Conservation (phyloP, 2,797 vertebrate genomes). For the Heterohyrax brucei region DNA sequence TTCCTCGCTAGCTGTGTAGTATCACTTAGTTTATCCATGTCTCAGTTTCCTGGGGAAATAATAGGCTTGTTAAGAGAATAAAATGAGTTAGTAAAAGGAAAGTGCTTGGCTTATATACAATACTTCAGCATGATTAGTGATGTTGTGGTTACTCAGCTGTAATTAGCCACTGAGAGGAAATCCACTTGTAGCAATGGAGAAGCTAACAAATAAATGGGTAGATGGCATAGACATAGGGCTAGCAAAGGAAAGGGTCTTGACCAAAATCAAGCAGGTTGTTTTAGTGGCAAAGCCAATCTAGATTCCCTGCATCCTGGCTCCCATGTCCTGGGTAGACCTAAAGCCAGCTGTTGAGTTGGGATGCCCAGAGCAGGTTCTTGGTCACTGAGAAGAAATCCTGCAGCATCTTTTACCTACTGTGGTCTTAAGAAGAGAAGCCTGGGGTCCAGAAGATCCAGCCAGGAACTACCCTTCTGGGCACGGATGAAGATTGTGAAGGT, state of each 20-base stretch:
- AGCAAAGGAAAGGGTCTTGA: neutral
- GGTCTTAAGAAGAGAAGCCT: neutral
- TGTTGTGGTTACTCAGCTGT: neutral
- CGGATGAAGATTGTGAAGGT: neutral
- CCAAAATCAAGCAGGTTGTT: neutral
- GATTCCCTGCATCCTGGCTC: neutral
- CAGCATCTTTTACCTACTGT: neutral
- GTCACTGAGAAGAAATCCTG: neutral
- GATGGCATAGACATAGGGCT: neutral
- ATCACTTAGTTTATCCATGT: neutral
- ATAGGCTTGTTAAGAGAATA: neutral
- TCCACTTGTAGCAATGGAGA: neutral
- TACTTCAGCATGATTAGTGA: neutral
- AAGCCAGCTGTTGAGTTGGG: constrained; percentile 50
- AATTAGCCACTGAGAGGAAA: neutral
- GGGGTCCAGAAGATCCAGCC: neutral
- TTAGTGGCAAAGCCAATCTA: neutral
- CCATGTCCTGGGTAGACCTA: neutral
- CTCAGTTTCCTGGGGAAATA: neutral
- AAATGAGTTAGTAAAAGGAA: neutral
- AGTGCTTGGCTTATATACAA: neutral
- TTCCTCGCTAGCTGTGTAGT: neutral
- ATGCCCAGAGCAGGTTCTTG: constrained; percentile 74
- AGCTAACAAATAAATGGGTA: neutral
- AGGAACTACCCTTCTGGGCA: neutral